phyloP scores from a whole-genome alignment of 2,888 invertebrate species.

The Theristus sp. region DNA sequence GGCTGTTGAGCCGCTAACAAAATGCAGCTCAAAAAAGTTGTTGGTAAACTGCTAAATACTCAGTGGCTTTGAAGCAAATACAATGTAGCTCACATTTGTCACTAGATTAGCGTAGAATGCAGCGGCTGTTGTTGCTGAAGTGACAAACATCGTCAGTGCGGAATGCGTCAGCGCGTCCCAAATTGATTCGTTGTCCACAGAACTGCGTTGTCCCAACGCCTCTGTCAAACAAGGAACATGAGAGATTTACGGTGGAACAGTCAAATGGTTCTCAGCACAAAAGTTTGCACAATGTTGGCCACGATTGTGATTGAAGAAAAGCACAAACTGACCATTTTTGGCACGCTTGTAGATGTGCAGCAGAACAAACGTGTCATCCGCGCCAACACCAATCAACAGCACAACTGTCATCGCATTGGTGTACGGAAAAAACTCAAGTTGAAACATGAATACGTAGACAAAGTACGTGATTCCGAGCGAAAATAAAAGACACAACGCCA shows the following conservation, averaged over 20 bases:
- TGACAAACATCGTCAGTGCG: conserved; percentile 68
- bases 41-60: too few relatives aligned
- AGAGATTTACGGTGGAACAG: too few relatives aligned
- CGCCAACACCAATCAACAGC: conserved; percentile 59
- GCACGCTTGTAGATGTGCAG: conserved; percentile 53
- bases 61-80: too few relatives aligned
- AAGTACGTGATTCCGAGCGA: conserved; percentile 76
- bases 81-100: too few relatives aligned
- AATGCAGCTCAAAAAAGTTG: too few relatives aligned
- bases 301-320: too few relatives aligned
- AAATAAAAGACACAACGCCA: conserved; percentile 60
- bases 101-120: conserved; percentile 77
- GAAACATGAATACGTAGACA: conserved; percentile 63
- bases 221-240: too few relatives aligned
- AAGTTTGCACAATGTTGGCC: too few relatives aligned
- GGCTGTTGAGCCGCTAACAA: too few relatives aligned
- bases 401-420: conserved; percentile 84
- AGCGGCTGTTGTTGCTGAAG: conserved; percentile 73
- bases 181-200: background rate
- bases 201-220: too few relatives aligned
- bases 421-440: conserved; percentile 78
- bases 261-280: too few relatives aligned
- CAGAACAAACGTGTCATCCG: conserved; percentile 84
- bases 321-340: too few relatives aligned
- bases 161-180: conserved; percentile 48